Conservation (phyloP, 2,888 invertebrate genomes). For the Agrotis exclamationis region DNA sequence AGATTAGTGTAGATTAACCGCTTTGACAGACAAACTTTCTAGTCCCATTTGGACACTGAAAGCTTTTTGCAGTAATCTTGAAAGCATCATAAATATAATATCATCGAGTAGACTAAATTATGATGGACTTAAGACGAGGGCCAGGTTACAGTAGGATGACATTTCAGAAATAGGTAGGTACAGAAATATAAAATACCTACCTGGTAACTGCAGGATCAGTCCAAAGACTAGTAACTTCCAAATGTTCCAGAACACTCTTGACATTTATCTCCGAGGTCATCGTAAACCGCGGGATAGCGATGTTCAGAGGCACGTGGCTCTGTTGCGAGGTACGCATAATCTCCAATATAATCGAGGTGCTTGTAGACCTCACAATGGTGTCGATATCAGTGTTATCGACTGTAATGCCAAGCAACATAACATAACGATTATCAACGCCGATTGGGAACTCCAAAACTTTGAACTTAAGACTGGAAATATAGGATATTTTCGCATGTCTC, state of each 20-base stretch:
- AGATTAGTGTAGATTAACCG: too few species aligned
- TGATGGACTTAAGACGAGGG: not conserved
- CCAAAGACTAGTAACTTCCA: constrained; percentile 32
- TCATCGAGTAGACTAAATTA: not conserved
- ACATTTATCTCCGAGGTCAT: constrained; percentile 35
- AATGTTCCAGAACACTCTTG: constrained; percentile 28
- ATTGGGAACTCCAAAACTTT: constrained; percentile 40
- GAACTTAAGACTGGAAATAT: constrained; percentile 13
- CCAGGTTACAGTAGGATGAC: too few species aligned
- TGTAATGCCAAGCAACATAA: constrained; percentile 29
- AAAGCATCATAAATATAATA: not conserved
- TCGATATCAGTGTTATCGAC: not conserved
- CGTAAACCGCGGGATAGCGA: constrained; percentile 46
- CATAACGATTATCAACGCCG: constrained; percentile 38
- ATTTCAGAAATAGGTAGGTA: not conserved
- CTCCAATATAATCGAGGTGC: constrained; percentile 24
- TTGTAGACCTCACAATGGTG: not conserved
- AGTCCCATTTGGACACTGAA: constrained; percentile 11
- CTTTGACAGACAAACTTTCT: not conserved
- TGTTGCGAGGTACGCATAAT: not conserved
- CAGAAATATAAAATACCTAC: constrained; percentile 24
- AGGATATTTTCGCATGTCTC: constrained; percentile 17
- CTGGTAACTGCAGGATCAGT: constrained; percentile 37
- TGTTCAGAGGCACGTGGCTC: constrained; percentile 42
- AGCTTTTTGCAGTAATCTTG: not conserved